Percentiles rank a stretch among this genome's conserved stretches.
Evolutionary conservation across 2,113 vertebrate genomes (phyloP).

Genomic region (Lampris megalopsis): DNA sequence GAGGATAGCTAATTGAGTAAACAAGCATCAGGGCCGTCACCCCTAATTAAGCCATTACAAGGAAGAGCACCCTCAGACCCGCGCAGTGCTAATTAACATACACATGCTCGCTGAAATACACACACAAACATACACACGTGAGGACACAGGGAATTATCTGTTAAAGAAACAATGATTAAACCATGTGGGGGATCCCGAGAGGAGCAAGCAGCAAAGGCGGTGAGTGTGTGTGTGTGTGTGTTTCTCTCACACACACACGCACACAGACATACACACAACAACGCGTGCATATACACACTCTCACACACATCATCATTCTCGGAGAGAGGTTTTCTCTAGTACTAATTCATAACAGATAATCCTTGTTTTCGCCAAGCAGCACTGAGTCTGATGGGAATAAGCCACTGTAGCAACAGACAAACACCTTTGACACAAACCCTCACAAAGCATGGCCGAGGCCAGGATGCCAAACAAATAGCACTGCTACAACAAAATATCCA

Average conservation of each 20-base stretch:
- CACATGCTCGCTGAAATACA: slow-evolving; percentile 58
- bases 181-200: slow-evolving; percentile 77
- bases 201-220: slow-evolving; percentile 58
- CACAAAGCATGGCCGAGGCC: slow-evolving; percentile 3
- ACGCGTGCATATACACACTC: slow-evolving; percentile 32
- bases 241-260: slow-evolving; percentile 26
- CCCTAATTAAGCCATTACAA: slow-evolving; percentile 97
- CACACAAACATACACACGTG: slow-evolving; percentile 51
- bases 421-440: slow-evolving; percentile 12
- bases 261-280: slow-evolving; percentile 40
- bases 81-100: slow-evolving; percentile 90
- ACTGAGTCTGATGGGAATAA: slow-evolving; percentile 51
- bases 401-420: slow-evolving; percentile 35
- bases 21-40: slow-evolving; percentile 94
- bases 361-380: slow-evolving; percentile 75
- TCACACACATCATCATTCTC: slow-evolving; percentile 53
- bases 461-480: background rate
- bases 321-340: slow-evolving; percentile 61
- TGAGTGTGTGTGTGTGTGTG: no score
- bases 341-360: slow-evolving; percentile 77
- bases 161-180: slow-evolving; percentile 88
- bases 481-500: background rate
- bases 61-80: slow-evolving; percentile 91
- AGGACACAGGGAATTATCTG: slow-evolving; percentile 87
- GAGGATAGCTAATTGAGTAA: slow-evolving; percentile 98